These are phyloP conservation scores for Andricus quercusramuli DNA, from an alignment of 2,888 invertebrate species.

Conservation along the genomic window DNA sequence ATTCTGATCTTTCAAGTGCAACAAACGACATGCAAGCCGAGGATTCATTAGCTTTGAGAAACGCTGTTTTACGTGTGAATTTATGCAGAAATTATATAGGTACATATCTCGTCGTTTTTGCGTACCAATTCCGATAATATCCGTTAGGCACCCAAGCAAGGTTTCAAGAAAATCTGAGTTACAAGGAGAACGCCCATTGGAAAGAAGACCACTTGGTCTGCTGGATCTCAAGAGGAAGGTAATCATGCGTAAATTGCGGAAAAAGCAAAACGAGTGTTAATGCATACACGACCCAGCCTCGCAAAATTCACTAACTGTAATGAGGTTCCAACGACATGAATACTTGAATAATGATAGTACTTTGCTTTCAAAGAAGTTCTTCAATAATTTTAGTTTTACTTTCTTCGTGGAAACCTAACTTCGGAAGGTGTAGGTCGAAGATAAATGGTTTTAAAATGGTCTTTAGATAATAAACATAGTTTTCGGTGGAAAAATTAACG, in stretches of 20 bases:
- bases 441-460: background rate
- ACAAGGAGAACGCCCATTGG: conserved; percentile 23
- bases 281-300: conserved; percentile 2
- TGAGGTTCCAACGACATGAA: conserved; percentile 5
- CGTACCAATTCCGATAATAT: conserved; percentile 25
- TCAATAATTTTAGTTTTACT: conserved; percentile 20
- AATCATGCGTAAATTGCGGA: conserved; percentile 21
- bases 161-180: conserved; percentile 30
- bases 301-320: conserved; percentile 19
- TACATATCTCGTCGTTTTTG: background rate
- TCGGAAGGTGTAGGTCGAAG: background rate
- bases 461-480: background rate
- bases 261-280: conserved; percentile 19
- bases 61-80: conserved; percentile 9
- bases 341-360: conserved; percentile 31
- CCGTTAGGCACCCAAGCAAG: conserved; percentile 20
- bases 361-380: background rate
- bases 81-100: conserved; percentile 11
- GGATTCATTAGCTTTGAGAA: conserved; percentile 1
- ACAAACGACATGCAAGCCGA: background rate
- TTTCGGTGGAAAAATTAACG: too few relatives aligned
- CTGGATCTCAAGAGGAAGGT: conserved; percentile 12
- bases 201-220: conserved; percentile 27
- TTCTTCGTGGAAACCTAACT: background rate
- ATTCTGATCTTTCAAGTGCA: conserved; percentile 1